These are phyloP conservation scores for Pitta sordida DNA, from an alignment of 2,113 vertebrate species.

Conservation along the genomic window DNA sequence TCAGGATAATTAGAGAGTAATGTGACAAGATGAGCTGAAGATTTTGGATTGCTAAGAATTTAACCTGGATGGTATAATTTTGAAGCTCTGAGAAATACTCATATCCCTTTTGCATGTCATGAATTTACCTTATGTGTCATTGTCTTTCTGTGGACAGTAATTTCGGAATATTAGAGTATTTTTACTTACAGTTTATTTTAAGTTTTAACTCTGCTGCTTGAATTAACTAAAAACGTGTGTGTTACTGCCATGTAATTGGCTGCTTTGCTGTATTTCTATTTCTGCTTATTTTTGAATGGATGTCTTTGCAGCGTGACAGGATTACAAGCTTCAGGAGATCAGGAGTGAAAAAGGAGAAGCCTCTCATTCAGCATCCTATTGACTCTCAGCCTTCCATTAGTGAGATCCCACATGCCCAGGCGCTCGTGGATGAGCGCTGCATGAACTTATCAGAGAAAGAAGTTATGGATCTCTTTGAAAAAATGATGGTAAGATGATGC, in stretches of 20 bases:
- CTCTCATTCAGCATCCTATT: slow-evolving; percentile 90
- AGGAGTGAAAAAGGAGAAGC: slow-evolving; percentile 89
- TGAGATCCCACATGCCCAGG: slow-evolving; percentile 88
- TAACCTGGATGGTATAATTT: background rate
- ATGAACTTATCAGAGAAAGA: slow-evolving; percentile 96
- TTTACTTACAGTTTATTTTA: slow-evolving; percentile 51
- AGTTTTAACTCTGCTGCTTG: slow-evolving; percentile 56
- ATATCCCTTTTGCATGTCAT: background rate
- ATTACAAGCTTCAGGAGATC: slow-evolving; percentile 95
- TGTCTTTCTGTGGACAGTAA: background rate
- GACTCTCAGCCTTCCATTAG: slow-evolving; percentile 80
- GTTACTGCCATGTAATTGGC: background rate
- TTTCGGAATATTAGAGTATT: background rate
- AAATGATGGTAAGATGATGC: slow-evolving; percentile 93
- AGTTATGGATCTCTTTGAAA: slow-evolving; percentile 96
- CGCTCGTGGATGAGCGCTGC: slow-evolving; percentile 88
- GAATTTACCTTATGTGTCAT: background rate
- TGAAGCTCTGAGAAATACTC: background rate
- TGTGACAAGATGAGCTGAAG: background rate
- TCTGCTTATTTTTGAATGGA: slow-evolving; percentile 24
- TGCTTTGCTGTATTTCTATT: background rate
- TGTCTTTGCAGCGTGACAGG: slow-evolving; percentile 88
- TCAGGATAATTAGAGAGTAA: background rate
- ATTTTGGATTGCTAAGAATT: background rate
- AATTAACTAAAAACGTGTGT: slow-evolving; percentile 34